Evolutionary conservation across 37 sponge, comb jelly and placozoan species (phyloP).

Genomic region (Bolinopsis microptera): DNA sequence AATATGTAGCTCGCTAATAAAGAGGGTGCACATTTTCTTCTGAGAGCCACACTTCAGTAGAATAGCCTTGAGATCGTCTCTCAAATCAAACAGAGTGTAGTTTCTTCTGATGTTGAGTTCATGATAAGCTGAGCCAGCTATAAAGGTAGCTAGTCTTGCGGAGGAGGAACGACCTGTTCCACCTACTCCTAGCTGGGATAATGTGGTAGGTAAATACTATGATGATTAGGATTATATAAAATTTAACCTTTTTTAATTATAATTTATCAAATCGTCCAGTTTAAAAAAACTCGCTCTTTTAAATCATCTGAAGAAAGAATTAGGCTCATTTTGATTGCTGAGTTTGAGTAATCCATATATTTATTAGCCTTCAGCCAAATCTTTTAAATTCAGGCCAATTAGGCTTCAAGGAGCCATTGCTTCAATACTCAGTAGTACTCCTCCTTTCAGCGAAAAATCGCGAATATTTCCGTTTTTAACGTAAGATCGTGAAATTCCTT

Average conservation of each 20-base stretch:
- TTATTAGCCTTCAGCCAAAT: too few species aligned
- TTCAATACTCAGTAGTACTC: too few species aligned
- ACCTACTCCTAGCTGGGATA: conserved; percentile 69
- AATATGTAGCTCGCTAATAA: conserved; percentile 57
- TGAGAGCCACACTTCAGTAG: conserved; percentile 67
- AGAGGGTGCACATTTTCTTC: conserved; percentile 8
- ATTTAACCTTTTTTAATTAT: too few species aligned
- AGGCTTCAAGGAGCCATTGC: too few species aligned
- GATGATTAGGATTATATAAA: not conserved
- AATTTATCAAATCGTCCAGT: not conserved
- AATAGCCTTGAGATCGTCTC: conserved; percentile 68
- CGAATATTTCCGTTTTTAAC: too few species aligned
- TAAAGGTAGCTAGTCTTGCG: conserved; percentile 68
- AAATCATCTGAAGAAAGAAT: too few species aligned
- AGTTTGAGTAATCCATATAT: too few species aligned
- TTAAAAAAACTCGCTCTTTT: not conserved
- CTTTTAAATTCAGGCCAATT: too few species aligned
- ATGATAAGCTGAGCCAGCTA: conserved; percentile 67
- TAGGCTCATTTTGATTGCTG: too few species aligned
- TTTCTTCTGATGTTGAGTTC: conserved; percentile 58
- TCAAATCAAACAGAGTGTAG: conserved; percentile 22
- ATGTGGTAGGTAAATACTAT: not conserved
- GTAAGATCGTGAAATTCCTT: too few species aligned
- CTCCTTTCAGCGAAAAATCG: too few species aligned
- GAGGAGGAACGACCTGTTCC: conserved; percentile 69